Percentiles rank a stretch among this genome's conserved stretches.
Evolutionary conservation across 2,888 invertebrate genomes (phyloP).

Genomic region (Fragum fragum): DNA sequence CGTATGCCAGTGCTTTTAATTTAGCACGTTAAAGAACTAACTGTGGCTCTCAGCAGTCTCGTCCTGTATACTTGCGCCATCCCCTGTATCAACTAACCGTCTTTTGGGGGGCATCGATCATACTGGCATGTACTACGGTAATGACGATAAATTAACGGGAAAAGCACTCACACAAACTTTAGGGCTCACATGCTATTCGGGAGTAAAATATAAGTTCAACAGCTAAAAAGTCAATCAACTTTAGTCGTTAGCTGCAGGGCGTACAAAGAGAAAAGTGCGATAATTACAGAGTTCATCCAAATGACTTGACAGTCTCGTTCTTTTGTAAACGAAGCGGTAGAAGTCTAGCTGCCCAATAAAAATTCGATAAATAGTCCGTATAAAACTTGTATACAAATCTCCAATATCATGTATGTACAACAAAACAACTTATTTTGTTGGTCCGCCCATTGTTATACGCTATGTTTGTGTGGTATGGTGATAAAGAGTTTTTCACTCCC

Average conservation of each 20-base stretch:
- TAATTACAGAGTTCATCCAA: neutral
- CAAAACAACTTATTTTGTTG: neutral
- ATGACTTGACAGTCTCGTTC: neutral
- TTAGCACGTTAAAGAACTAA: no score
- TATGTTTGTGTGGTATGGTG: neutral
- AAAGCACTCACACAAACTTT: no score
- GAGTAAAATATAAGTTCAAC: neutral
- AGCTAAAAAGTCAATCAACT: neutral
- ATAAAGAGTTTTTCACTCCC: neutral
- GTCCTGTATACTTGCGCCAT: no score
- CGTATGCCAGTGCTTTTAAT: no score
- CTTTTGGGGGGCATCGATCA: no score
- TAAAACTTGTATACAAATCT: slow-evolving; percentile 3
- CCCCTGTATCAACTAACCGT: no score
- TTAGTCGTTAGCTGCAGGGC: neutral
- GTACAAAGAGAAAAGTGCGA: neutral
- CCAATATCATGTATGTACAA: slow-evolving; percentile 3
- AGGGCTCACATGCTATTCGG: no score
- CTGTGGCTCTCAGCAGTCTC: no score
- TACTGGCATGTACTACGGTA: no score
- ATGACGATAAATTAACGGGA: no score
- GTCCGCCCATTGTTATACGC: neutral
- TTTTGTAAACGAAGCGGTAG: neutral
- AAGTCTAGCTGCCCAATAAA: neutral
- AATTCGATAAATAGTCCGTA: slow-evolving; percentile 1